Evolutionary conservation across 2,888 invertebrate genomes (phyloP).

Genomic region (Philhelius pedissequus): DNA sequence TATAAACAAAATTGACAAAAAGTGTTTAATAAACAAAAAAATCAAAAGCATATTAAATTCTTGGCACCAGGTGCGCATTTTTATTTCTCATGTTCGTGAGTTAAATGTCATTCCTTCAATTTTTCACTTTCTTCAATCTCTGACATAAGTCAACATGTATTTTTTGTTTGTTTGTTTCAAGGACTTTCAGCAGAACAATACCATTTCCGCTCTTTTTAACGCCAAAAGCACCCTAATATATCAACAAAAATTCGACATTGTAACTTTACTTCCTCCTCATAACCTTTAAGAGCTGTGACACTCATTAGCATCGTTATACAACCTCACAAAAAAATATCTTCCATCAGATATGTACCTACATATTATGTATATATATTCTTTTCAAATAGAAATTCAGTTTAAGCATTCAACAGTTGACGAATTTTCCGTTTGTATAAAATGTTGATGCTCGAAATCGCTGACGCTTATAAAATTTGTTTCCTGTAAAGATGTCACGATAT

Average conservation of each 20-base stretch:
- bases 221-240: not conserved
- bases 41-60: too few relatives aligned
- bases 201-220: not conserved
- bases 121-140: too few relatives aligned
- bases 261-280: conserved; percentile 7
- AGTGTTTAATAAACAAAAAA: too few relatives aligned
- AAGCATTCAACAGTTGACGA: conserved; percentile 31
- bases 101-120: too few relatives aligned
- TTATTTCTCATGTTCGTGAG: too few relatives aligned
- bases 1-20: too few relatives aligned
- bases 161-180: not conserved
- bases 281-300: conserved; percentile 1
- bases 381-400: conserved; percentile 14
- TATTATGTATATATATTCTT: conserved; percentile 28
- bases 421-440: not conserved
- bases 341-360: too few relatives aligned
- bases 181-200: not conserved
- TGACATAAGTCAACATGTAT: not conserved
- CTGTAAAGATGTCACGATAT: conserved; percentile 22
- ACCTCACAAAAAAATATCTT: not conserved
- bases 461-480: conserved; percentile 42
- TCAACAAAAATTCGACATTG: not conserved
- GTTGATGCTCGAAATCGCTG: conserved; percentile 37
- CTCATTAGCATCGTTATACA: conserved; percentile 22
- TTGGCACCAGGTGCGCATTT: too few relatives aligned